Evolutionary conservation across 2,888 invertebrate species (phyloP), one percentile per base, ranked within the genome.

Genomic region (Itoplectis maculator): DNA sequence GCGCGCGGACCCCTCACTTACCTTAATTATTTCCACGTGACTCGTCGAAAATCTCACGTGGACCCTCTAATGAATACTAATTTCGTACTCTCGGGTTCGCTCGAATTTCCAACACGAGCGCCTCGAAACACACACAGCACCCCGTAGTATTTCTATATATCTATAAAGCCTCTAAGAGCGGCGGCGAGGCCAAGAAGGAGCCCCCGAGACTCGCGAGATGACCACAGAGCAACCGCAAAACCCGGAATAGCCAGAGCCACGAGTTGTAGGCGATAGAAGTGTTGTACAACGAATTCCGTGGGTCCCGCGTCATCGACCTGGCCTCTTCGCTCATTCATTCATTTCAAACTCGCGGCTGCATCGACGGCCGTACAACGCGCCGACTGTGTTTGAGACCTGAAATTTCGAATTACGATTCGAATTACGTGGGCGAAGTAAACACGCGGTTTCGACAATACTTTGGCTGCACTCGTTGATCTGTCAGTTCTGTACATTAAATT

Each of bases 1-100:
- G 84, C 84, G 72, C 29, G n/a, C 79, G 87, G 87, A 90, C 88
- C 91, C 89, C 88, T 88, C 87, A 91, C 89, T 92, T 91, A 91
- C 90, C 88, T 91, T 92, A 91, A 92, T 92, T 91, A 91, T 91
- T 91, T 90, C 88, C 89, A 91, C 91, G 90, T 92, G 91, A 92
- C 91, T 92, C 89, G 91, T 87, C 90, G 88, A 88, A 92, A 91
- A 85, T 89, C 89, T 87, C 87, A 87, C 87, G 85, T 86, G 86
- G 87, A 86, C 87, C 89, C 82, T 86, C 89, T 89, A 90, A 90
- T 89, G 88, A 89, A 89, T 89, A 90, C 89, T 89, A 90, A 90
- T 89, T 90, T 88, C 82, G 79, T 86, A 86, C 84, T 80, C 83
- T 69, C 63, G 72, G 80, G 81, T 83, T 83, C 85, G 79, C 80